Evolutionary conservation across 2,797 vertebrate species (phyloP).

Genomic region (Paramormyrops hopkinsi): DNA sequence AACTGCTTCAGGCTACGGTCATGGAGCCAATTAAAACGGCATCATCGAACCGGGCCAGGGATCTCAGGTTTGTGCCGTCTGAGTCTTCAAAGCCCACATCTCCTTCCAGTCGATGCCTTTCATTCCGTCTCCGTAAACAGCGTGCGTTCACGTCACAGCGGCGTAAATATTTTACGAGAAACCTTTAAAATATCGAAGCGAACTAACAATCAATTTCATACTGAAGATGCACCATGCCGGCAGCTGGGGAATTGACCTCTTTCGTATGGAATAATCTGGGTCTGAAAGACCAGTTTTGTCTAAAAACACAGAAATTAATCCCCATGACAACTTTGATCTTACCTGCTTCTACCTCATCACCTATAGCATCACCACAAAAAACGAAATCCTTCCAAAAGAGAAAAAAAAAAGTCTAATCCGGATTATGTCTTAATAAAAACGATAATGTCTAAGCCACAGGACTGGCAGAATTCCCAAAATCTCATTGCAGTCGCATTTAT

Average conservation of each 20-base stretch:
- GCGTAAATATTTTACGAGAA: background rate
- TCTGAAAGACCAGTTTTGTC: background rate
- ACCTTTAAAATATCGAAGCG: background rate
- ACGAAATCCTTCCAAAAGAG: background rate
- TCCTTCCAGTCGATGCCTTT: background rate
- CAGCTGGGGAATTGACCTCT: background rate
- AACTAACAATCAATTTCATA: background rate
- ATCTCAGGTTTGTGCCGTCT: conserved; percentile 23
- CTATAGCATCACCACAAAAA: background rate
- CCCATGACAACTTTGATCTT: background rate
- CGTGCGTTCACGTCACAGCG: background rate
- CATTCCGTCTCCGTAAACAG: background rate
- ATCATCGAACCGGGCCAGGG: conserved; percentile 26
- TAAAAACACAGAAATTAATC: background rate
- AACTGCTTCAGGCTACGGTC: conserved; percentile 16
- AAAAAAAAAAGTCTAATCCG: background rate
- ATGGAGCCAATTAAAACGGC: conserved; percentile 44
- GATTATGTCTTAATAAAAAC: conserved; percentile 10
- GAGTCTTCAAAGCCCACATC: background rate
- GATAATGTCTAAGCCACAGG: background rate
- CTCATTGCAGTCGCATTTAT: background rate
- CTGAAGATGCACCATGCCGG: background rate
- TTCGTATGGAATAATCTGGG: background rate
- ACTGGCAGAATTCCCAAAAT: background rate
- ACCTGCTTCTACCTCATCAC: background rate